These are phyloP conservation scores for Diadumene lineata DNA, from an alignment of 92 coral and sea anemone species.

Conservation along the genomic window DNA sequence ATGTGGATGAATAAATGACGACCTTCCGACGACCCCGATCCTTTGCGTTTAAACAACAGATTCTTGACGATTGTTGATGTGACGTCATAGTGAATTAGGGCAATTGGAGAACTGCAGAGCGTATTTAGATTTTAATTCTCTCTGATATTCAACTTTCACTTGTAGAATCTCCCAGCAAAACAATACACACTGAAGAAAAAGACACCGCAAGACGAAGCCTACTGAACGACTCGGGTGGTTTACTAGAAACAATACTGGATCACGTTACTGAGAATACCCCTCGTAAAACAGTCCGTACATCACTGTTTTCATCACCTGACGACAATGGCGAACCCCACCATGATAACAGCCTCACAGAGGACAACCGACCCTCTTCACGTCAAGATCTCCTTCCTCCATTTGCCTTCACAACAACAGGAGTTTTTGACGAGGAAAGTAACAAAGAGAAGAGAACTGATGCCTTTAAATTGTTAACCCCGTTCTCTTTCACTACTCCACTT, in stretches of 20 bases:
- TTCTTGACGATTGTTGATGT: too few relatives aligned
- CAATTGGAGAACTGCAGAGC: too few relatives aligned
- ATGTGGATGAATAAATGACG: too few relatives aligned
- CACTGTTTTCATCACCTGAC: slow-evolving; percentile 37
- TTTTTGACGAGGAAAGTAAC: slow-evolving; percentile 7
- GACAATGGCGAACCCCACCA: slow-evolving; percentile 4
- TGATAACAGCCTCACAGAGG: neutral
- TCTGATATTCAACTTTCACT: neutral
- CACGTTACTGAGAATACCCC: slow-evolving; percentile 31
- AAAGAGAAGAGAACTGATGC: neutral
- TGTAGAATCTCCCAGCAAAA: slow-evolving; percentile 1
- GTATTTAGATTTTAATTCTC: too few relatives aligned
- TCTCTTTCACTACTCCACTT: slow-evolving; percentile 22
- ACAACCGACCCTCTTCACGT: neutral
- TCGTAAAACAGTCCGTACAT: slow-evolving; percentile 28
- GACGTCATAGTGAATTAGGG: too few relatives aligned
- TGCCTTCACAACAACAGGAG: slow-evolving; percentile 20
- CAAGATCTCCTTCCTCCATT: slow-evolving; percentile 25
- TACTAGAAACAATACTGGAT: slow-evolving; percentile 59
- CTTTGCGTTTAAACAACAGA: too few relatives aligned
- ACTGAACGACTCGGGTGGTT: slow-evolving; percentile 37
- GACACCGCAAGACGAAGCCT: neutral
- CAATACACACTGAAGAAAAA: neutral
- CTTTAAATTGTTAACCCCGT: slow-evolving; percentile 12
- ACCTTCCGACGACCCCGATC: too few relatives aligned